These are phyloP conservation scores for Muscina levida DNA, from an alignment of 2,888 invertebrate species.

Conservation along the genomic window DNA sequence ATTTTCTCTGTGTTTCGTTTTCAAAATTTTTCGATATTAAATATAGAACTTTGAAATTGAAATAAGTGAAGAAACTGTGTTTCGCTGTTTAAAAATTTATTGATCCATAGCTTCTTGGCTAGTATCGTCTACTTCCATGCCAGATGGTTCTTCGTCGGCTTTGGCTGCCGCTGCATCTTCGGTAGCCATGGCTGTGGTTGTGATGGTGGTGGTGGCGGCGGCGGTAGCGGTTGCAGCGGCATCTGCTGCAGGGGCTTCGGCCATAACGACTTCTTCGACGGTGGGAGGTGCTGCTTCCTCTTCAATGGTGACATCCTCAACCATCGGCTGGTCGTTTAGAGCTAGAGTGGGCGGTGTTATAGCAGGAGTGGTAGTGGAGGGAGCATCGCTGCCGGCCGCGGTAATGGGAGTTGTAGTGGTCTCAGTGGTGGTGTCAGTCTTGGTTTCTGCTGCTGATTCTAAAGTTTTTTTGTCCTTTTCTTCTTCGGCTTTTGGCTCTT, in stretches of 20 bases:
- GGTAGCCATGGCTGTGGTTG: conserved; percentile 76
- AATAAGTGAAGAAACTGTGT: conserved; percentile 13
- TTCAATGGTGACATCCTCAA: conserved; percentile 71
- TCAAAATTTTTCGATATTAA: conserved; percentile 47
- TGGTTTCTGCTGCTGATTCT: conserved; percentile 32
- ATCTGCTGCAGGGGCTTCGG: conserved; percentile 71
- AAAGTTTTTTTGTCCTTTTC: too few relatives aligned
- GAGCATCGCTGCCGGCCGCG: conserved; percentile 16
- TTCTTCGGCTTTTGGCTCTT: conserved; percentile 47
- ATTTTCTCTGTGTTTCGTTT: conserved; percentile 44
- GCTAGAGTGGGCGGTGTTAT: conserved; percentile 70
- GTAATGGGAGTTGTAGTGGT: not conserved
- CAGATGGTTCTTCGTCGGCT: conserved; percentile 75
- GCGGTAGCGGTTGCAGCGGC: conserved; percentile 67
- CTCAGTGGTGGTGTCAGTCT: conserved; percentile 49
- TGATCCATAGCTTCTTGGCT: conserved; percentile 80
- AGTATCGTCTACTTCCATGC: conserved; percentile 80
- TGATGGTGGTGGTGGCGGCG: conserved; percentile 68
- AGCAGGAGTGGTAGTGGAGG: conserved; percentile 43
- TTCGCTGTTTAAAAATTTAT: conserved; percentile 67
- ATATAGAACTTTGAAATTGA: conserved; percentile 43
- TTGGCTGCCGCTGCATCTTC: conserved; percentile 70
- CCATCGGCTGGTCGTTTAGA: conserved; percentile 76
- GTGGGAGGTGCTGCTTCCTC: conserved; percentile 54
- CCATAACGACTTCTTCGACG: conserved; percentile 77